phyloP scores from a whole-genome alignment of 2,888 invertebrate species.

The Drosophila neonasuta region DNA sequence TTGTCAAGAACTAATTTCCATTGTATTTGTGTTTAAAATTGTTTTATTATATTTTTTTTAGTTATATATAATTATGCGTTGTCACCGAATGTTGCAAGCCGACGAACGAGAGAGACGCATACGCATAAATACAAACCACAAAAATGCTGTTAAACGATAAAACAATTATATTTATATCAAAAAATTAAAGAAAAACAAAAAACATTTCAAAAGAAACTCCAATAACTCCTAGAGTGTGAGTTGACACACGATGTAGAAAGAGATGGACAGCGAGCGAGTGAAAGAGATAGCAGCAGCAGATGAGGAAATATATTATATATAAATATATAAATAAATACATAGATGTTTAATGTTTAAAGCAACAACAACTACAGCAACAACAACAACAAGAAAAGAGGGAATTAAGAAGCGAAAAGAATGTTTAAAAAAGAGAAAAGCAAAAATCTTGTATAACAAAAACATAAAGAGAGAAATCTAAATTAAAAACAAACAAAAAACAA shows the following conservation, averaged over 20 bases:
- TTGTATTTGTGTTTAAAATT: background rate
- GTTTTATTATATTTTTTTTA: background rate
- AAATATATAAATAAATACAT: conserved; percentile 28
- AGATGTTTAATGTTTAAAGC: conserved; percentile 29
- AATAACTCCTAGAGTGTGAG: conserved; percentile 13
- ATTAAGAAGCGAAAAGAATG: background rate
- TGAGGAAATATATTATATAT: conserved; percentile 17
- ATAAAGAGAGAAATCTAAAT: conserved; percentile 5
- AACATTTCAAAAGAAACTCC: conserved; percentile 3
- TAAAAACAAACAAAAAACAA: conserved; percentile 35
- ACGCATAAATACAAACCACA: conserved; percentile 9
- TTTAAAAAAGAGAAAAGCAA: conserved; percentile 6
- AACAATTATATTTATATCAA: background rate
- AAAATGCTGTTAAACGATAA: conserved; percentile 8
- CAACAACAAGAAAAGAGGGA: conserved; percentile 11
- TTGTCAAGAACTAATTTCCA: background rate
- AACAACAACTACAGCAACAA: background rate
- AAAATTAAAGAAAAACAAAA: conserved; percentile 1
- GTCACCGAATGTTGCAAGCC: conserved; percentile 2
- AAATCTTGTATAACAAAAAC: conserved; percentile 18
- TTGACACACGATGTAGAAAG: conserved; percentile 15
- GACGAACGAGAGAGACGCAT: conserved; percentile 1
- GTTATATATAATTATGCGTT: conserved; percentile 1
- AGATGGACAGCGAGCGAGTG: conserved; percentile 3
- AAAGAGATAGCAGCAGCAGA: conserved; percentile 14